Conservation (phyloP, 2,888 invertebrate species). For the Protonemura montana region DNA sequence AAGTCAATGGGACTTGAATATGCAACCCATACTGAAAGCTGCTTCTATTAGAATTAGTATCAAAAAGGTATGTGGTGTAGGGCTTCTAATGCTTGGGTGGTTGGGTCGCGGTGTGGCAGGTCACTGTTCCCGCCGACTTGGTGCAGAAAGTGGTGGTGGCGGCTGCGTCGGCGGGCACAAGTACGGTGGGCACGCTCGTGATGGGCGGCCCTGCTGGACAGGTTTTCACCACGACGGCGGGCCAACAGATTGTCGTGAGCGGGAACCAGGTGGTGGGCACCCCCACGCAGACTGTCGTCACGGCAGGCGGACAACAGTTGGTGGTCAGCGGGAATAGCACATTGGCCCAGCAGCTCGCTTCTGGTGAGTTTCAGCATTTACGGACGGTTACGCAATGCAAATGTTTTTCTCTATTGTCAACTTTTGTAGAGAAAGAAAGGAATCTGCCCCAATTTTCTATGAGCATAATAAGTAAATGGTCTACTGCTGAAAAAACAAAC, state of each 20-base stretch:
- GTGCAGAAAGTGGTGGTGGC: slow-evolving; percentile 58
- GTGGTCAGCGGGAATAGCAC: slow-evolving; percentile 73
- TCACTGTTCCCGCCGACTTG: slow-evolving; percentile 47
- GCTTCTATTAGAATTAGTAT: too few relatives aligned
- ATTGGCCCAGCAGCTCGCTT: slow-evolving; percentile 80
- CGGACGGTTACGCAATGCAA: too few relatives aligned
- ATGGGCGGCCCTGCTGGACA: slow-evolving; percentile 59
- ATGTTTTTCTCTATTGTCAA: too few relatives aligned
- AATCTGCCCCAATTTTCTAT: too few relatives aligned
- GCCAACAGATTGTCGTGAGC: slow-evolving; percentile 52
- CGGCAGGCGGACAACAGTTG: slow-evolving; percentile 67
- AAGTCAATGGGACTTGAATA: too few relatives aligned
- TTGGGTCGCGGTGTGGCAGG: not conserved
- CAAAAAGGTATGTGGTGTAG: not conserved
- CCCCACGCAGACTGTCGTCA: slow-evolving; percentile 56
- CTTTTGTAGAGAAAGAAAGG: too few relatives aligned
- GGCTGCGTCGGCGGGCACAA: slow-evolving; percentile 51
- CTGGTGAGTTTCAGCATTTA: too few relatives aligned
- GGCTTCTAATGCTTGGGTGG: not conserved
- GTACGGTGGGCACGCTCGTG: slow-evolving; percentile 52
- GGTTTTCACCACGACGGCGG: slow-evolving; percentile 53
- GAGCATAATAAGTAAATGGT: too few relatives aligned
- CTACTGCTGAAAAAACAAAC: too few relatives aligned
- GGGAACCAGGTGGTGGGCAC: slow-evolving; percentile 51
- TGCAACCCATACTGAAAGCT: too few relatives aligned